Evolutionary conservation across 2,888 invertebrate genomes (phyloP), one percentile per base, ranked within the genome.

Genomic region (Ectemnius lituratus): DNA sequence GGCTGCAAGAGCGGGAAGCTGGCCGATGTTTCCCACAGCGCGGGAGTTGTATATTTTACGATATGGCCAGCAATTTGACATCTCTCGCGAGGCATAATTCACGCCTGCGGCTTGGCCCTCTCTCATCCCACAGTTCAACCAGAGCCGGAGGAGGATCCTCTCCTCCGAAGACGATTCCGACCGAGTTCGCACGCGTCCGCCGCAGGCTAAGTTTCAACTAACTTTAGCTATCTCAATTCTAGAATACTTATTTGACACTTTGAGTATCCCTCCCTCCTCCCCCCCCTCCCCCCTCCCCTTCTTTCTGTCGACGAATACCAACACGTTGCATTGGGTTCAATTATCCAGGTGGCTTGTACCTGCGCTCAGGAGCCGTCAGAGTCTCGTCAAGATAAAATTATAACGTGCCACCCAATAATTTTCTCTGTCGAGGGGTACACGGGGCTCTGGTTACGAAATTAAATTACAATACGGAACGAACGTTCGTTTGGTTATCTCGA

Each of bases 61-160:
- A 90, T 90, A 90, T 89, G 89, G 88, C 90, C 89, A 90, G 90
- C 90, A 90, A 90, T 90, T 90, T 90, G 90, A 90, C 90, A 90
- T 90, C 90, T 90, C 90, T 90, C 90, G 89, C 88, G 90, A 88
- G 89, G 88, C 90, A 90, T 90, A 90, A 90, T 90, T 90, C 90
- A 90, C 89, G 89, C 88, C 81, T 80, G 82, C 62, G 76, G 76
- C 76, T 67, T 66, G 68, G 68, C 61, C 68, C 72, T 66, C 66
- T 58, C 76, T 69, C 65, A 64, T 69, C 67, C 66, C 70, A 71
- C 68, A 23, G 23, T 62, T 71, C 63, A 67, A 23, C 68, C 73
- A 67, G 76, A 66, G 49, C 65, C 70, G 67, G 70, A 70, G 70
- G 47, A 23, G n/a, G n/a, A n/a, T n/a, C n/a, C 2, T 2, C 20